These are phyloP conservation scores for Odontocerum albicorne DNA, from an alignment of 2,888 invertebrate species.

Conservation along the genomic window DNA sequence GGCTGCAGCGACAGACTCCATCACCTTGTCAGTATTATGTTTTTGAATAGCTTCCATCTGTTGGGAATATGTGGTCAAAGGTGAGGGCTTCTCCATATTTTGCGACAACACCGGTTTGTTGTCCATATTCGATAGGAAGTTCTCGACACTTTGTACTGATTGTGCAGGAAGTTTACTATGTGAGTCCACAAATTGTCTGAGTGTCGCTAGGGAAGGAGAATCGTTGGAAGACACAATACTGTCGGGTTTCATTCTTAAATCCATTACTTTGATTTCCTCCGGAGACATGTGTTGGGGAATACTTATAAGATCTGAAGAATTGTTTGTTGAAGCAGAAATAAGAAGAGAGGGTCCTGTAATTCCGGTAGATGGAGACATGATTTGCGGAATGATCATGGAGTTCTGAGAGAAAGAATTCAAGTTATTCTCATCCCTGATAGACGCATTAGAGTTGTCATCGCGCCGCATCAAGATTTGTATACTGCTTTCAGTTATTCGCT, in stretches of 20 bases:
- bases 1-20: slow-evolving; percentile 55
- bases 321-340: slow-evolving; percentile 36
- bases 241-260: slow-evolving; percentile 69
- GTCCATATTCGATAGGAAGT: slow-evolving; percentile 59
- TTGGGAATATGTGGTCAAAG: slow-evolving; percentile 51
- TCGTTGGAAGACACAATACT: slow-evolving; percentile 47
- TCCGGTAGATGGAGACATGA: slow-evolving; percentile 7
- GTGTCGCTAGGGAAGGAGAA: slow-evolving; percentile 41
- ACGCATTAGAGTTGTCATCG: slow-evolving; percentile 8
- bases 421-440: not conserved
- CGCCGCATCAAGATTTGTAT: slow-evolving; percentile 28
- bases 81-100: slow-evolving; percentile 38
- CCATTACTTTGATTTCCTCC: slow-evolving; percentile 62
- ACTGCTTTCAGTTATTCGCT: slow-evolving; percentile 21
- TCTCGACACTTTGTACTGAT: slow-evolving; percentile 61
- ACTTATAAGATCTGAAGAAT: slow-evolving; percentile 40
- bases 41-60: slow-evolving; percentile 54
- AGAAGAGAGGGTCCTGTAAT: not conserved
- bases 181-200: slow-evolving; percentile 42
- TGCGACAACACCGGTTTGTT: slow-evolving; percentile 28
- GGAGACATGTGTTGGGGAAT: slow-evolving; percentile 40
- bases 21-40: slow-evolving; percentile 58
- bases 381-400: slow-evolving; percentile 15
- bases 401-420: slow-evolving; percentile 12
- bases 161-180: slow-evolving; percentile 53